Base-by-base conservation (phyloP, 2,797 vertebrate genomes). In the Lepus townsendii region DNA sequence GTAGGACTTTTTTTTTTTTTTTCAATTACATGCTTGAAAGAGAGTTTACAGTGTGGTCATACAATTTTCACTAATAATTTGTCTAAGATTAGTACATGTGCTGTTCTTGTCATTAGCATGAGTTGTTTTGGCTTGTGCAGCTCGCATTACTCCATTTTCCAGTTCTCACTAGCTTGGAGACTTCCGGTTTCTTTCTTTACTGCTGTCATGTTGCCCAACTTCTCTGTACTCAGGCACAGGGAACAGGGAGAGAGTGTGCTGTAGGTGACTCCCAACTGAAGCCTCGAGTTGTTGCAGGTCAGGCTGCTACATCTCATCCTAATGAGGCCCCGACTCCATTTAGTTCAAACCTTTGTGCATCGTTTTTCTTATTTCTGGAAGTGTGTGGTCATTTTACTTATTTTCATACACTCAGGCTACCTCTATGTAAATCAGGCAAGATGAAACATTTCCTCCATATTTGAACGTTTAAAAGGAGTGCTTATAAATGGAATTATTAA, bases 31-130 rank as follows among this genome's bases (percentile, higher is more conserved):
- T 91, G 71, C 76, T 89, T 95, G 87, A 91, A 96, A 95, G 84
- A 91, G 80, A 88, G 71, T 93, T 93, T 92, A 90, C 78, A 93
- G 88, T 83, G 68, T 38, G 19, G 68, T 83, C 88, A 52, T 72
- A 93, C 17, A 87, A 90, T 92, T 95, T 92, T 95, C 63, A 95
- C 82, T 93, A 89, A 90, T 83, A 73, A 92, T 93, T 95, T 95
- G 77, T 82, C 66, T 93, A 96, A 95, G 95, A 83, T 94, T 90
- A 90, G 84, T 88, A 82, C 24, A n/a, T 87, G 95, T 97, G 95
- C 66, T 85, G 8, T 83, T 90, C 57, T 93, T 35, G 32, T 78
- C 66, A 95, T 95, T 73, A 85, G 54, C 62, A 42, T 27, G 69
- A 95, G 35, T 17, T 73, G 86, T 88, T 75, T 88, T 32, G 78